Evolutionary conservation across 2,113 vertebrate species (phyloP), one percentile per base, ranked within the genome.

Genomic region (Rhagologus leucostigma): DNA sequence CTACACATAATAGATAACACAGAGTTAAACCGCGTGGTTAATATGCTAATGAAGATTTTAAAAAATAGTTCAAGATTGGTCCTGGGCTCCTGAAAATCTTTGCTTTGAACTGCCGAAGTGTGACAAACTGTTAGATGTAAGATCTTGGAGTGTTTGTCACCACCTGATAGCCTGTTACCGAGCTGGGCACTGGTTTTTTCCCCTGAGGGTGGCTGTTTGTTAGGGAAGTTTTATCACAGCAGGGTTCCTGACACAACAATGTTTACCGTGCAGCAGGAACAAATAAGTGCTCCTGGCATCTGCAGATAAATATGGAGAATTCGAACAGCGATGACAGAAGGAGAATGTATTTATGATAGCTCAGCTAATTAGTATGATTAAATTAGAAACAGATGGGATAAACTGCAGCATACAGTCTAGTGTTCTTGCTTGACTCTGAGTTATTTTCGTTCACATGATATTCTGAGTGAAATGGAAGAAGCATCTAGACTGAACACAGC

Each of bases 311-410:
- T 65, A 80, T 17, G 20, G 80, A 86, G 80, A 84, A 88, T 68
- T 47, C 64, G 80, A 86, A 57, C 80, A 81, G 76, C 13, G 86
- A 87, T 94, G 93, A 93, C 92, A 94, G 87, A 56, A 85, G 56
- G 47, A 64, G 83, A 95, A 84, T 84, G 76, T 90, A 95, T 91
- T 96, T 96, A 87, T 86, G 65, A 88, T 87, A 63, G 82, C 90
- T 83, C 79, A 56, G 63, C 67, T 96, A 94, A 91, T 95, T 94
- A 94, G 67, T 57, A 39, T 84, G 76, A 92, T 94, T 78, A 71
- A 92, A 94, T 93, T 87, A 94, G 73, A 92, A 68, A 80, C 82
- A 90, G 71, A 80, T 91, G 76, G 68, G 22, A 68, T 90, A 84
- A 92, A 73, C 63, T 90, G 71, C 85, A 94, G 80, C 57, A 46